Evolutionary conservation across 2,888 invertebrate genomes (phyloP).

Genomic region (Bedellia somnulentella): DNA sequence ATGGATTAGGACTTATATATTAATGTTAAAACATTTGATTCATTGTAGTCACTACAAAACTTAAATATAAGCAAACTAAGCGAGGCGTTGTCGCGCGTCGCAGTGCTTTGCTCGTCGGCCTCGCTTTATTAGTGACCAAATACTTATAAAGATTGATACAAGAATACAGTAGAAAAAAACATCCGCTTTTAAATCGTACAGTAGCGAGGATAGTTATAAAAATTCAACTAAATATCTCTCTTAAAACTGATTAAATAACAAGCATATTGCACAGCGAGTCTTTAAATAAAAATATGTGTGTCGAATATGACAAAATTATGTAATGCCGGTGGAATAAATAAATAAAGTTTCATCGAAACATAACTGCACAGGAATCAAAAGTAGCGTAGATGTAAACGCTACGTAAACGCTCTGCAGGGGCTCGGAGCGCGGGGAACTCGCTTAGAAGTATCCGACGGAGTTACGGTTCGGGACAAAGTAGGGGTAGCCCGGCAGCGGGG

Average conservation of each 20-base stretch:
- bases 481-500: constrained; percentile 46
- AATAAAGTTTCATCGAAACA: constrained; percentile 1
- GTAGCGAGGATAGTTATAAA: too few species aligned
- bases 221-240: too few species aligned
- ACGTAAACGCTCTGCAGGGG: too few species aligned
- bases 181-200: too few species aligned
- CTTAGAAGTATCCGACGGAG: constrained; percentile 38
- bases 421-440: constrained; percentile 11
- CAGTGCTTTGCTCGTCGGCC: too few species aligned
- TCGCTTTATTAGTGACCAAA: too few species aligned
- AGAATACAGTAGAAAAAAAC: too few species aligned
- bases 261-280: constrained; percentile 58
- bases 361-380: too few species aligned
- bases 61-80: constrained; percentile 18
- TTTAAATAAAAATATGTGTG: constrained; percentile 33
- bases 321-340: constrained; percentile 19
- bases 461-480: constrained; percentile 49
- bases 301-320: constrained; percentile 34
- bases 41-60: too few species aligned
- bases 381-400: too few species aligned
- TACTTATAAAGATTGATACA: too few species aligned
- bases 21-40: too few species aligned
- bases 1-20: constrained; percentile 34
- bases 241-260: constrained; percentile 49
- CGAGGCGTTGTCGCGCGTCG: not conserved